phyloP scores from a whole-genome alignment of 1,140 invertebrate genomes.

The Drosophila navojoa region DNA sequence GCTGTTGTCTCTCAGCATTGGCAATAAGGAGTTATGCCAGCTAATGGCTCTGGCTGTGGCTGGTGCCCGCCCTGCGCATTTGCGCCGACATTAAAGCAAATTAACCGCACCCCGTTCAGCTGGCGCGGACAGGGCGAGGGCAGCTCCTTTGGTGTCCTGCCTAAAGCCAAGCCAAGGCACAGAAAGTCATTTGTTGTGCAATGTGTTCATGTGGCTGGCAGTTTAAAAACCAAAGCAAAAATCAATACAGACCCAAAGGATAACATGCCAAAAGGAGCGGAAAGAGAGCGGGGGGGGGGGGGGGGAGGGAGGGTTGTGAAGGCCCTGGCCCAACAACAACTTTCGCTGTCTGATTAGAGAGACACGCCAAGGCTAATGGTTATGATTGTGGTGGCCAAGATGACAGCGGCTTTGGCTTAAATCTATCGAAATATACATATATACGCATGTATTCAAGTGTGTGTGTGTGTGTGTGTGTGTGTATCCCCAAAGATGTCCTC shows the following conservation, averaged over 20 bases:
- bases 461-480: constrained; percentile 4
- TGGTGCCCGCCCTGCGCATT: constrained; percentile 37
- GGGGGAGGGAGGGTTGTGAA: too few relatives aligned
- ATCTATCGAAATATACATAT: constrained; percentile 23
- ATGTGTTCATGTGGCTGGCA: constrained; percentile 80
- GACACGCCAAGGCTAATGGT: constrained; percentile 79
- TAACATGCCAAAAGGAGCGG: too few relatives aligned
- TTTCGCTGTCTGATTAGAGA: constrained; percentile 76
- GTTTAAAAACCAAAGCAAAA: constrained; percentile 82
- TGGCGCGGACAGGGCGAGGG: background rate
- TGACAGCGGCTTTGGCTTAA: constrained; percentile 74
- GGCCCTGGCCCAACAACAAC: constrained; percentile 19
- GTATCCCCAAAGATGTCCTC: constrained; percentile 32
- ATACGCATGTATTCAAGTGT: background rate
- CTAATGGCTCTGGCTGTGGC: constrained; percentile 57
- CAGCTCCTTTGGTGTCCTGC: background rate
- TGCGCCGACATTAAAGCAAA: constrained; percentile 78
- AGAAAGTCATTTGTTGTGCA: constrained; percentile 81
- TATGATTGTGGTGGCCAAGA: constrained; percentile 80
- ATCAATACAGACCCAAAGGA: constrained; percentile 64
- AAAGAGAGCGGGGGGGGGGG: too few relatives aligned
- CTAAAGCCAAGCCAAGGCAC: background rate
- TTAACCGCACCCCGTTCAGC: constrained; percentile 74
- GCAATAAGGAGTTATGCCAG: constrained; percentile 65
- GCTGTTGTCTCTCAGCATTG: constrained; percentile 39